Evolutionary conservation across 2,113 vertebrate genomes (phyloP).

Genomic region (Balaeniceps rex): DNA sequence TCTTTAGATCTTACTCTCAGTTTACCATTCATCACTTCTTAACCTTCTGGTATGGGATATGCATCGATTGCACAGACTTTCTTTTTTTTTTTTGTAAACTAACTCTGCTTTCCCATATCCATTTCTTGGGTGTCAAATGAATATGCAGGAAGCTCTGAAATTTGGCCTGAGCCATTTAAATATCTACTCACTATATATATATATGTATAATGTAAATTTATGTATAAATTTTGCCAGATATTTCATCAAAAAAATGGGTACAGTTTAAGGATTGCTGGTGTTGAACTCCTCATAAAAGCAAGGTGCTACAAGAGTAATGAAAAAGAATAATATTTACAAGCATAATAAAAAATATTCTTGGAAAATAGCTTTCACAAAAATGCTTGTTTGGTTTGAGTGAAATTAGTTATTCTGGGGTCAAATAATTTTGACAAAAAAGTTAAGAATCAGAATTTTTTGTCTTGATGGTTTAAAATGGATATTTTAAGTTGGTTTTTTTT

Average conservation of each 20-base stretch:
- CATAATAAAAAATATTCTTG: not conserved
- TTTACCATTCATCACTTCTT: not conserved
- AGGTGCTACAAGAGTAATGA: not conserved
- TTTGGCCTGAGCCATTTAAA: not conserved
- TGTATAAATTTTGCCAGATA: not conserved
- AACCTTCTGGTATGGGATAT: not conserved
- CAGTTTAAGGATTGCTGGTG: not conserved
- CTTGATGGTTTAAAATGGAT: not conserved
- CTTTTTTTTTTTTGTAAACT: not conserved
- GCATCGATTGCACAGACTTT: not conserved
- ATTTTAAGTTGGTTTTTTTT: not conserved
- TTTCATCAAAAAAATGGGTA: rapidly evolving
- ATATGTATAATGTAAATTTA: not conserved
- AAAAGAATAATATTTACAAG: not conserved
- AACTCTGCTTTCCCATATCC: not conserved
- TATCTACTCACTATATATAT: not conserved
- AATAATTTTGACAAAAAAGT: not conserved
- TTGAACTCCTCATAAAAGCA: not conserved
- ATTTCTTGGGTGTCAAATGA: not conserved
- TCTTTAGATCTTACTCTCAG: not conserved
- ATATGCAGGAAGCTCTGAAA: not conserved
- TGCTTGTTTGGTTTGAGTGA: not conserved
- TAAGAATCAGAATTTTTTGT: not conserved
- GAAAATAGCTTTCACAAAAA: not conserved
- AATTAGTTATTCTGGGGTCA: not conserved